Evolutionary conservation across 2,113 vertebrate genomes (phyloP).

Genomic region (Siniperca knerii): DNA sequence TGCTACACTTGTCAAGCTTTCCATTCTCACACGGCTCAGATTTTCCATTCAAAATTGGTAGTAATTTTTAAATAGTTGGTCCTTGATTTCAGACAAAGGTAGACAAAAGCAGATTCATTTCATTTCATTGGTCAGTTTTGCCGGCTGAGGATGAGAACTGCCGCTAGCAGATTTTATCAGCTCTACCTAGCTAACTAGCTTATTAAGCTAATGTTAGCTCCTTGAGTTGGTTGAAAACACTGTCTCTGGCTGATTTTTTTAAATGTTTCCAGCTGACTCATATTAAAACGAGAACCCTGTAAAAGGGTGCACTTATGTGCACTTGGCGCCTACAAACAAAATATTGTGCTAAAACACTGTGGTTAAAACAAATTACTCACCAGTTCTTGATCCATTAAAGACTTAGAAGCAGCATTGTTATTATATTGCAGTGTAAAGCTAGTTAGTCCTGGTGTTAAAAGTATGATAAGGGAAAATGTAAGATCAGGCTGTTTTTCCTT

Average conservation of each 20-base stretch:
- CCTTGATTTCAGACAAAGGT: not conserved
- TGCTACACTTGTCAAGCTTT: not conserved
- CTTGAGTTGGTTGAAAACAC: not conserved
- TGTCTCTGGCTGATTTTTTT: not conserved
- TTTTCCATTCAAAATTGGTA: no score
- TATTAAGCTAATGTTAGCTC: not conserved
- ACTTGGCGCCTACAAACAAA: not conserved
- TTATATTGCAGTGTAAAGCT: not conserved
- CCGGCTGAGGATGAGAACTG: not conserved
- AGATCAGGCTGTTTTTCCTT: not conserved
- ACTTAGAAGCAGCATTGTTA: not conserved
- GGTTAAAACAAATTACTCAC: not conserved
- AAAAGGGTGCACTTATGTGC: not conserved
- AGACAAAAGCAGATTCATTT: not conserved
- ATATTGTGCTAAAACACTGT: not conserved
- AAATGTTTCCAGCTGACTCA: not conserved
- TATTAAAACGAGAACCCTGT: not conserved
- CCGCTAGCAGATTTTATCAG: not conserved
- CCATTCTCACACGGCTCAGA: not conserved
- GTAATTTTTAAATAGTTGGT: not conserved
- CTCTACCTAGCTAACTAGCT: not conserved
- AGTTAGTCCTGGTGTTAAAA: no score
- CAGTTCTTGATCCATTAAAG: not conserved
- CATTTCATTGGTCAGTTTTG: not conserved
- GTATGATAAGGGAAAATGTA: not conserved